Base-by-base conservation (phyloP, 1,140 invertebrate genomes). In the Delia radicum region DNA sequence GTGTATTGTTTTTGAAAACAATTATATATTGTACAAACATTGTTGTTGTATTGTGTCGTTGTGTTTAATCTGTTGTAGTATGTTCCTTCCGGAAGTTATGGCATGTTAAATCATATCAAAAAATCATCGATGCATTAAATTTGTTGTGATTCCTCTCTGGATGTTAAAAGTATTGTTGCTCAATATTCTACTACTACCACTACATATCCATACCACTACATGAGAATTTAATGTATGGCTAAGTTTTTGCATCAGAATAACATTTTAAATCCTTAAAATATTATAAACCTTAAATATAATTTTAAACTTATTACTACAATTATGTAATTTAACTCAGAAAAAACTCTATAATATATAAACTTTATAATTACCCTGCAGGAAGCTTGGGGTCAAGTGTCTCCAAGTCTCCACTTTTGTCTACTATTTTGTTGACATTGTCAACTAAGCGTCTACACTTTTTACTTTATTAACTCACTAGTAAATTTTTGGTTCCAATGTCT, bases 71-170 rank as follows among this genome's bases (percentile, higher is more conserved):
- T 55, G n/a, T 55, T 55, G 48, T 55, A 55, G 48, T 21, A 21
- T 55, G 48, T 55, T 8, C n/a, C n/a, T 55, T 55, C 48, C 48
- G 48, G 48, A 55, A 55, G 48, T 55, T 67, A 18, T 69, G 65
- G 33, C 65, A 69, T 69, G 29, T 69, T 69, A 33, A 69, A 69
- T 69, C 65, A 33, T 33, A 28, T 69, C 65, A 69, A 69, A 69
- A 33, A 33, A 33, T 33, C 65, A 69, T 69, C 24, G 65, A 33
- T 33, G 65, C 65, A 69, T 69, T 69, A 33, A 69, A 69, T 69
- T 18, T 33, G 37, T 69, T 37, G 29, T 69, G 65, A 69, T 69
- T 18, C n/a, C n/a, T n/a, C n/a, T n/a, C n/a, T n/a, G n/a, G n/a
- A n/a, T n/a, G n/a, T n/a, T n/a, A n/a, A n/a, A n/a, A n/a, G n/a